Evolutionary conservation across 1,140 invertebrate genomes (phyloP).

Genomic region (Anoplophora glabripennis): DNA sequence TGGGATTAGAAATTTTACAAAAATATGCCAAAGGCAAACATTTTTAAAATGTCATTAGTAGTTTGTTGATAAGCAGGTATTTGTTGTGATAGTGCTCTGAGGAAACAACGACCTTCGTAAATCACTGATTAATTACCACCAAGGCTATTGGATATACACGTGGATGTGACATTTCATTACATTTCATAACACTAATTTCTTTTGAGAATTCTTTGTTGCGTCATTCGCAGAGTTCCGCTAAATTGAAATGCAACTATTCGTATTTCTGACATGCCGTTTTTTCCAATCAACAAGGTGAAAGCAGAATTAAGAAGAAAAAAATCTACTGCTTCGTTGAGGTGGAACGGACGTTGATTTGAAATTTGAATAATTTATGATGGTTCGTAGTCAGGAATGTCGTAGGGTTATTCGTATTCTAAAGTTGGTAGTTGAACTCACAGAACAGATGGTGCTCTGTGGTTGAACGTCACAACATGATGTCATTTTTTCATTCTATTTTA

Average conservation of each 20-base stretch:
- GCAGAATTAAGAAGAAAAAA: background rate
- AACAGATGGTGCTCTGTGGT: no score
- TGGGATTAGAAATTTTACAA: no score
- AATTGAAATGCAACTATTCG: slow-evolving; percentile 11
- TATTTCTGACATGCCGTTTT: slow-evolving; percentile 7
- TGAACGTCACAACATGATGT: slow-evolving; percentile 23
- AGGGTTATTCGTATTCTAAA: no score
- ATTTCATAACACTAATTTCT: no score
- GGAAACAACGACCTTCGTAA: slow-evolving; percentile 1
- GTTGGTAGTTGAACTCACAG: slow-evolving; percentile 13
- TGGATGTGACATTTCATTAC: background rate
- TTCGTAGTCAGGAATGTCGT: no score
- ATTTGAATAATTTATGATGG: no score
- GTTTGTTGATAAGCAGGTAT: background rate
- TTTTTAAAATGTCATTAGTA: background rate
- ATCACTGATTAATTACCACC: background rate
- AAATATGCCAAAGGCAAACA: no score
- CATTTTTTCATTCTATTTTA: slow-evolving; percentile 20
- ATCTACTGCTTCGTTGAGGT: no score
- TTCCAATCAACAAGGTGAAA: background rate
- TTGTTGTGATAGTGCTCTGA: background rate
- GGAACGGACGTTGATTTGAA: no score
- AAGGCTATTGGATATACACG: background rate
- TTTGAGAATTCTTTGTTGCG: background rate
- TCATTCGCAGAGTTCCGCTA: slow-evolving; percentile 10